phyloP scores from a whole-genome alignment of 2,113 vertebrate species.

The Saguinus midas region DNA sequence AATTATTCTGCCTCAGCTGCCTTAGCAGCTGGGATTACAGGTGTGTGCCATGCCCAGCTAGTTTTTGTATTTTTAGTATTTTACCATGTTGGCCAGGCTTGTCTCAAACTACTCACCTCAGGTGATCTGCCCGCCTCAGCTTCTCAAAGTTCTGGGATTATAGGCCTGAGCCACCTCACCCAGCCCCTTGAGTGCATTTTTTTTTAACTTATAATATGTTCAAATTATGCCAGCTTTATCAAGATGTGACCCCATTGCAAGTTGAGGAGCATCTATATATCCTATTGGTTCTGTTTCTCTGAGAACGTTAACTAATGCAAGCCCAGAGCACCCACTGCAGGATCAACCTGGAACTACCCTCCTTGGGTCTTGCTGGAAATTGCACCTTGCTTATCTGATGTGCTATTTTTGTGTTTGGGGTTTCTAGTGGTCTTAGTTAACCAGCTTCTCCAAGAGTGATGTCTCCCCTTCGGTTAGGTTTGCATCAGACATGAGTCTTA shows the following conservation, averaged over 20 bases:
- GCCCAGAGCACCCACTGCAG: not conserved
- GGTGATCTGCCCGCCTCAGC: too few relatives aligned
- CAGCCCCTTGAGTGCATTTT: too few relatives aligned
- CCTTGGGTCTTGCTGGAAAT: not conserved
- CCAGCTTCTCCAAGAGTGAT: not conserved
- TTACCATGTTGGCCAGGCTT: too few relatives aligned
- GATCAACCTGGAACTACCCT: not conserved
- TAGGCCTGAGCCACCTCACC: too few relatives aligned
- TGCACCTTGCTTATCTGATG: not conserved
- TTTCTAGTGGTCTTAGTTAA: not conserved
- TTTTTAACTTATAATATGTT: too few relatives aligned
- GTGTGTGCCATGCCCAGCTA: too few relatives aligned
- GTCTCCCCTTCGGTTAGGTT: not conserved
- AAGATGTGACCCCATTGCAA: not conserved
- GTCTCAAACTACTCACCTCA: too few relatives aligned
- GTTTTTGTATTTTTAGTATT: too few relatives aligned
- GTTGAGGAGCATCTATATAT: not conserved
- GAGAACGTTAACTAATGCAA: not conserved
- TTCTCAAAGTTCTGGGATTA: too few relatives aligned
- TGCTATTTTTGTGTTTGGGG: too few relatives aligned
- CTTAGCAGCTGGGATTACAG: too few relatives aligned
- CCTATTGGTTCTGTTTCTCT: not conserved
- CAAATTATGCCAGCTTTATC: not conserved
- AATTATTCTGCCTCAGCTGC: too few relatives aligned
- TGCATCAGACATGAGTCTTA: not conserved